Evolutionary conservation across 2,113 vertebrate genomes (phyloP).

Genomic region (Hemiscyllium ocellatum): DNA sequence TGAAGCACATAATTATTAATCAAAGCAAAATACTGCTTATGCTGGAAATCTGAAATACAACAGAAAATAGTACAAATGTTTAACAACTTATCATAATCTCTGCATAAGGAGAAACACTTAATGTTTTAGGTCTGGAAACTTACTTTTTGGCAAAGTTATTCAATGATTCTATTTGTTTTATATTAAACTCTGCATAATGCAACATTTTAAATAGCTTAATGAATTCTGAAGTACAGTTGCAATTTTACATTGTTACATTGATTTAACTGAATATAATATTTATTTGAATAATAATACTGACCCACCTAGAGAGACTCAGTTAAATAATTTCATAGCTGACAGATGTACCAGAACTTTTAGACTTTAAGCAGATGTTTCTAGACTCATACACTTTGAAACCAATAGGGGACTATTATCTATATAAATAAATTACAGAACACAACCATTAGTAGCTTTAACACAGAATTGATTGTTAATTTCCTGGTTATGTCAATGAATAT

Average conservation of each 20-base stretch:
- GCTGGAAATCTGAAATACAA: too few relatives aligned
- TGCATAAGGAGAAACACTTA: too few relatives aligned
- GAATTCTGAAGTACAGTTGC: neutral
- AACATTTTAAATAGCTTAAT: neutral
- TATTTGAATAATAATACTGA: neutral
- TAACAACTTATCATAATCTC: too few relatives aligned
- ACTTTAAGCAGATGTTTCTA: neutral
- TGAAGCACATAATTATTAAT: neutral
- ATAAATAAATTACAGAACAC: neutral
- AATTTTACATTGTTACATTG: neutral
- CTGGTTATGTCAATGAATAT: neutral
- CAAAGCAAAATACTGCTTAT: neutral
- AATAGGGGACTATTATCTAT: neutral
- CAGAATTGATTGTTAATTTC: neutral
- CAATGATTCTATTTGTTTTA: neutral
- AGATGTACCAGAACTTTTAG: neutral
- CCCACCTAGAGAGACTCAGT: too few relatives aligned
- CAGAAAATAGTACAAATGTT: too few relatives aligned
- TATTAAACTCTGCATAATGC: neutral
- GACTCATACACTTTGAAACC: neutral
- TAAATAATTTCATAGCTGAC: neutral
- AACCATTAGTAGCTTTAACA: neutral
- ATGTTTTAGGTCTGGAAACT: too few relatives aligned
- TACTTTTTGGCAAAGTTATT: too few relatives aligned
- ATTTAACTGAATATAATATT: neutral